These are phyloP conservation scores for Chloroceryle inda DNA, from an alignment of 2,797 vertebrate genomes.

Conservation along the genomic window DNA sequence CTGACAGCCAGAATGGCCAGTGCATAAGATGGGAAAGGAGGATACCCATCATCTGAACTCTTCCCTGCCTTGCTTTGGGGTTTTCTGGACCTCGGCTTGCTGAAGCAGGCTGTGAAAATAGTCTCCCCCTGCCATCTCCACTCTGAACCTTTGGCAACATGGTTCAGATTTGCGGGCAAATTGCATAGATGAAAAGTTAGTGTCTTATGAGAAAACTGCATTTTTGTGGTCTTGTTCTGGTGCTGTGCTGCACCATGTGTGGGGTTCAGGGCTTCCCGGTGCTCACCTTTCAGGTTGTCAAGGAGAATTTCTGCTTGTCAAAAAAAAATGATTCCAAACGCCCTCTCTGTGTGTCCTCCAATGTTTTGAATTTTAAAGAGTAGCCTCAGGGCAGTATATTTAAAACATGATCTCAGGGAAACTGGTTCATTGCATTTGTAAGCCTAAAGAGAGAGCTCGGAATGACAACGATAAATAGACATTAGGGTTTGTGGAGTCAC, in stretches of 20 bases:
- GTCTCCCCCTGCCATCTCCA: neutral
- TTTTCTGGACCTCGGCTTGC: neutral
- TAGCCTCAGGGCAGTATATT: constrained; percentile 64
- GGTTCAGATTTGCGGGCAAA: constrained; percentile 10
- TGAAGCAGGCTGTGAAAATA: neutral
- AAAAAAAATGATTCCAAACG: neutral
- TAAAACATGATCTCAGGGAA: constrained; percentile 67
- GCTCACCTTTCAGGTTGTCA: constrained; percentile 50
- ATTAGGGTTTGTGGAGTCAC: constrained; percentile 22
- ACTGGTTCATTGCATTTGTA: constrained; percentile 41
- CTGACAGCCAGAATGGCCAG: neutral
- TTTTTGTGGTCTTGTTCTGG: constrained; percentile 50
- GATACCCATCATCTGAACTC: neutral
- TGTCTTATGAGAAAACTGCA: neutral
- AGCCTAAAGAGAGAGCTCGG: constrained; percentile 14
- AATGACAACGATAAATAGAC: constrained; percentile 54
- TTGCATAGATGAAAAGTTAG: neutral
- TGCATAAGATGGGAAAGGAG: neutral
- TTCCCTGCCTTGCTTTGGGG: neutral
- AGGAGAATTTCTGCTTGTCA: constrained; percentile 60
- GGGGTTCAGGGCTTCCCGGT: neutral
- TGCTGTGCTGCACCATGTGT: neutral
- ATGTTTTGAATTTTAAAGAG: constrained; percentile 69
- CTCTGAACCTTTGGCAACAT: neutral
- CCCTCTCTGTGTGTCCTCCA: constrained; percentile 53